phyloP scores from a whole-genome alignment of 2,888 invertebrate genomes.

The Rotaria macrura region DNA sequence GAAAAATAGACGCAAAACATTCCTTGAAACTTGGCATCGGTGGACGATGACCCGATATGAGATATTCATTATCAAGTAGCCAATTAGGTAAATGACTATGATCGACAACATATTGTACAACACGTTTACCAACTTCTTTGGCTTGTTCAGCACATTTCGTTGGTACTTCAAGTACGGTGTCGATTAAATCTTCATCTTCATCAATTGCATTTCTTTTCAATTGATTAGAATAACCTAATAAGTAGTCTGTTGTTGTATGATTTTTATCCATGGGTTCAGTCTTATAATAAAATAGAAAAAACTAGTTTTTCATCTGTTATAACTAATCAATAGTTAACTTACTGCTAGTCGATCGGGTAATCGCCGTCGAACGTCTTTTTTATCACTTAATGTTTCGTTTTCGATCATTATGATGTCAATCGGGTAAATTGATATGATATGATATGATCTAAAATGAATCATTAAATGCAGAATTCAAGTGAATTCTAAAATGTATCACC shows the following conservation, averaged over 20 bases:
- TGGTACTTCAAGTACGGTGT: conserved; percentile 20
- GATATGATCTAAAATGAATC: not conserved
- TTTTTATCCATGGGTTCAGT: not conserved
- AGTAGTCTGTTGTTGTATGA: not conserved
- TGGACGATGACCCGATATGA: conserved; percentile 86
- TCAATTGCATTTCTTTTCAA: not conserved
- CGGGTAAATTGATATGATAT: not conserved
- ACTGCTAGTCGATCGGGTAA: not conserved
- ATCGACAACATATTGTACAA: conserved; percentile 64
- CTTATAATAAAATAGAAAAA: not conserved
- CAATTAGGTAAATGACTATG: conserved; percentile 75
- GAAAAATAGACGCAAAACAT: conserved; percentile 93
- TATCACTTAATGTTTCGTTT: not conserved
- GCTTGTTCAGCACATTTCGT: conserved; percentile 65
- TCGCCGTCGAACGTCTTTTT: not conserved
- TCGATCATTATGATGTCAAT: not conserved
- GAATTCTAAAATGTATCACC: not conserved
- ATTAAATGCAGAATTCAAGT: not conserved
- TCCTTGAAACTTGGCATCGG: conserved; percentile 87
- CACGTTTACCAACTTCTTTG: conserved; percentile 73
- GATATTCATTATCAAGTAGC: conserved; percentile 94
- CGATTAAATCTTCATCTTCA: not conserved
- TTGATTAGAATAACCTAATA: not conserved
- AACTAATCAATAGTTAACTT: not conserved
- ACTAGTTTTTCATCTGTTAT: not conserved